These are phyloP conservation scores for Typhlichthys subterraneus DNA, from an alignment of 2,797 vertebrate genomes.

Conservation along the genomic window DNA sequence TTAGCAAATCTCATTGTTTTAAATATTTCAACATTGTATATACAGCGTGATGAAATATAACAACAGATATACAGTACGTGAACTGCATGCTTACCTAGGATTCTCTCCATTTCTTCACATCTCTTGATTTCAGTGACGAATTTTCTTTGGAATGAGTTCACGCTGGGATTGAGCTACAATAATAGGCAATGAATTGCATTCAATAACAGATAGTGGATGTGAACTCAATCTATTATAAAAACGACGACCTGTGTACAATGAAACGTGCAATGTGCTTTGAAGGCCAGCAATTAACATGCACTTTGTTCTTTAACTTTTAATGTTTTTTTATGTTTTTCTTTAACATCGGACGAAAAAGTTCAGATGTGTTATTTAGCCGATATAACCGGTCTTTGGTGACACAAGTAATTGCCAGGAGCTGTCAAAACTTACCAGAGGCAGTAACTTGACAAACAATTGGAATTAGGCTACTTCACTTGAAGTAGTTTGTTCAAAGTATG, in stretches of 20 bases:
- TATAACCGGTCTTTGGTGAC: too few relatives aligned
- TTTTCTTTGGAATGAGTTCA: conserved; percentile 93
- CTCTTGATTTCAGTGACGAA: conserved; percentile 94
- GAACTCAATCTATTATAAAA: neutral
- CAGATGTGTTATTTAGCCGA: too few relatives aligned
- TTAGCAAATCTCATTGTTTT: neutral
- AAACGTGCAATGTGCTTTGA: neutral
- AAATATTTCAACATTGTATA: too few relatives aligned
- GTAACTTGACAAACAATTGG: too few relatives aligned
- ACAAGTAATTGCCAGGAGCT: too few relatives aligned
- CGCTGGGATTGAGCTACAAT: conserved; percentile 90
- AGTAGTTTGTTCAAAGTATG: neutral
- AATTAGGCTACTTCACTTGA: too few relatives aligned
- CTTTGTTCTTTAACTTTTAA: too few relatives aligned
- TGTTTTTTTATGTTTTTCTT: too few relatives aligned
- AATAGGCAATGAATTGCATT: conserved; percentile 4
- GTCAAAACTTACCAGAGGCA: too few relatives aligned
- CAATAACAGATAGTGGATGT: neutral
- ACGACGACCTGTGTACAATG: neutral
- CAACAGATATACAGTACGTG: neutral
- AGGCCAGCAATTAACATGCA: too few relatives aligned
- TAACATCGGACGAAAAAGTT: too few relatives aligned
- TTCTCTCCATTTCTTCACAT: conserved; percentile 96
- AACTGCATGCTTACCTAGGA: conserved; percentile 83
- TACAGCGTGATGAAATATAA: too few relatives aligned